Percentiles rank a stretch among this genome's conserved stretches.
These are phyloP conservation scores for Rhorus exstirpatorius DNA, from an alignment of 2,888 invertebrate species.

Conservation along the genomic window DNA sequence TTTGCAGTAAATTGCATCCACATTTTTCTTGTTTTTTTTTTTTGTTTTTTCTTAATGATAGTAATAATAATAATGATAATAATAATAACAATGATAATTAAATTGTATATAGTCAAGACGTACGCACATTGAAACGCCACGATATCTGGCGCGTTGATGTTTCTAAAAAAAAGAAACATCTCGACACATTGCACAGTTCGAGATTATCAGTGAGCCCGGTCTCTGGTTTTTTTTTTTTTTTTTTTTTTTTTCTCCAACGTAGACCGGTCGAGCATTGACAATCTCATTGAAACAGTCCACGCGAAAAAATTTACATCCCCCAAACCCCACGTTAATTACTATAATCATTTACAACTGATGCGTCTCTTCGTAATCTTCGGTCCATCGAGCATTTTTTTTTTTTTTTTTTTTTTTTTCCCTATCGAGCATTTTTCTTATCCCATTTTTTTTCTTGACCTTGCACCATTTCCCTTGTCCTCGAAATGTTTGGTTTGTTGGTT, in stretches of 20 bases:
- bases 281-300: constrained; percentile 35
- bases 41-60: constrained; percentile 36
- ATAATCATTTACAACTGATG: constrained; percentile 80
- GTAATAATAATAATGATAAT: constrained; percentile 25
- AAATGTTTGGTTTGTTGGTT: not conserved
- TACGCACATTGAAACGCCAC: constrained; percentile 61
- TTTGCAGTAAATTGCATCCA: constrained; percentile 27
- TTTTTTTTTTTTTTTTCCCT: constrained; percentile 33
- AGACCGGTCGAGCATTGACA: constrained; percentile 12
- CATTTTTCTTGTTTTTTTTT: constrained; percentile 17
- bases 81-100: constrained; percentile 40
- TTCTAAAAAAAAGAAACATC: constrained; percentile 71
- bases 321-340: constrained; percentile 24
- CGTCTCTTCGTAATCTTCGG: constrained; percentile 78
- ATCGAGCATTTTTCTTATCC: constrained; percentile 46
- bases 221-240: constrained; percentile 61
- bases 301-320: constrained; percentile 20
- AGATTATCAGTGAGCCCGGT: constrained; percentile 70
- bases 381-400: constrained; percentile 76
- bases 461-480: constrained; percentile 65
- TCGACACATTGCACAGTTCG: constrained; percentile 80
- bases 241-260: constrained; percentile 22
- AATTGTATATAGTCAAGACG: constrained; percentile 64
- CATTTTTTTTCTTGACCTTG: constrained; percentile 50
- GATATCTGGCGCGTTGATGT: constrained; percentile 49